Conservation (phyloP, 2,113 vertebrate genomes). For the Petroica traversi region DNA sequence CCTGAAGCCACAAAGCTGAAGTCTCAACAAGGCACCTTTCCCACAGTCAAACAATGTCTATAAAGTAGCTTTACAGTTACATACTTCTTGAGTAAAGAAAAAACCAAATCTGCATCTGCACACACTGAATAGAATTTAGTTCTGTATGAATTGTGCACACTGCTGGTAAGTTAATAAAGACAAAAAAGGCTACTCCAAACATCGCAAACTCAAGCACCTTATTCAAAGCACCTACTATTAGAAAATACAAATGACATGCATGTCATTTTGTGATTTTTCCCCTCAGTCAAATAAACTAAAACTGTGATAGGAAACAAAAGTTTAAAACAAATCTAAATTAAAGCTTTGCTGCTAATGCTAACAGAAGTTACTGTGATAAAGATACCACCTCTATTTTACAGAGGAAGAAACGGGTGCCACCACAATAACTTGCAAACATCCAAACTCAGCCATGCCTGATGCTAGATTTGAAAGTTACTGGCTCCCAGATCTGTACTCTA, state of each 20-base stretch:
- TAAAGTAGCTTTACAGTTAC: background rate
- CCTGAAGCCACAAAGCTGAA: background rate
- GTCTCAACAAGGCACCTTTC: background rate
- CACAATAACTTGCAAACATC: background rate
- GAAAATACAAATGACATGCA: background rate
- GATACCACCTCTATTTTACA: background rate
- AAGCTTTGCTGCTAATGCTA: background rate
- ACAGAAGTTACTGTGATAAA: background rate
- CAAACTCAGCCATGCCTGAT: background rate
- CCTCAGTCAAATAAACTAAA: background rate
- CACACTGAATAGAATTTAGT: background rate
- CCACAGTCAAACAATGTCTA: background rate
- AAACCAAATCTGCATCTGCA: background rate
- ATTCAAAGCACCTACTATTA: background rate
- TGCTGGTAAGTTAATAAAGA: background rate
- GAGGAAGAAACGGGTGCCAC: background rate
- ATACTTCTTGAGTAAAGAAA: background rate
- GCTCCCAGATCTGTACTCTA: background rate
- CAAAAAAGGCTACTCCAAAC: background rate
- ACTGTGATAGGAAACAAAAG: background rate
- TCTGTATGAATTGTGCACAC: background rate
- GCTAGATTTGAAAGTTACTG: background rate
- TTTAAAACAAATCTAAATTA: background rate
- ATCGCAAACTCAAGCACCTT: background rate
- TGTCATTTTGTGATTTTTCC: background rate